Percentiles rank a stretch among this genome's conserved stretches.
Conservation (phyloP, 1,140 invertebrate species). For the Rhagoletis zephyria region DNA sequence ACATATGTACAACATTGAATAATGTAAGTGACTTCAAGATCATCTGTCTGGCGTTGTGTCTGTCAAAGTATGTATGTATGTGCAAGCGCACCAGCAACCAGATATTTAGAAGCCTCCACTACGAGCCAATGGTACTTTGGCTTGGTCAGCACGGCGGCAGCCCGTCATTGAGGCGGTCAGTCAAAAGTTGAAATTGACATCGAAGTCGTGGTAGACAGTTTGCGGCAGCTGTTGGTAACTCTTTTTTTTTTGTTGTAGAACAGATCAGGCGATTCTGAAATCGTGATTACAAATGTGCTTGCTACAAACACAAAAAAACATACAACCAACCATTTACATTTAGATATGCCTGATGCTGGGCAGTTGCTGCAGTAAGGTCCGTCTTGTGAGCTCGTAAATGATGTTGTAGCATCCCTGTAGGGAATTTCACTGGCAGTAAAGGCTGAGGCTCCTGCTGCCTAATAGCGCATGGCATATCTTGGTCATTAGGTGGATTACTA, state of each 20-base stretch:
- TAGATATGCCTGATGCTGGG: not conserved
- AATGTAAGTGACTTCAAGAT: constrained; percentile 44
- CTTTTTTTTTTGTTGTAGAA: not conserved
- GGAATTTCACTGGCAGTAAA: not conserved
- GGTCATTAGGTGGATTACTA: no score
- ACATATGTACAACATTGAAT: not conserved
- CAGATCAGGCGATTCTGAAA: not conserved
- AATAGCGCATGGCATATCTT: no score
- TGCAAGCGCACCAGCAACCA: not conserved
- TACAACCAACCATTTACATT: not conserved
- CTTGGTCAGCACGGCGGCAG: not conserved
- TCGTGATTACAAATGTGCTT: constrained; percentile 23
- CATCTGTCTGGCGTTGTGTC: constrained; percentile 26
- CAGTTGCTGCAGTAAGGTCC: not conserved
- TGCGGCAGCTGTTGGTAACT: not conserved
- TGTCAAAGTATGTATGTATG: not conserved
- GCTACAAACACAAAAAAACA: not conserved
- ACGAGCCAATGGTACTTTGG: no score
- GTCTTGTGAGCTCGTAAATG: constrained; percentile 15
- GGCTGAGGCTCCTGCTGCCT: no score
- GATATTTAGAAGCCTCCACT: no score
- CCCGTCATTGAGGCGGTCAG: constrained; percentile 9
- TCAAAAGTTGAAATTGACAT: constrained; percentile 2
- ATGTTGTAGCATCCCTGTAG: not conserved
- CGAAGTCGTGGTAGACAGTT: constrained; percentile 29